A percentile compares a stretch with the other conserved stretches of the same genome.
These are phyloP conservation scores for Arctocebus calabarensis DNA, from an alignment of 2,797 vertebrate genomes.

Conservation along the genomic window DNA sequence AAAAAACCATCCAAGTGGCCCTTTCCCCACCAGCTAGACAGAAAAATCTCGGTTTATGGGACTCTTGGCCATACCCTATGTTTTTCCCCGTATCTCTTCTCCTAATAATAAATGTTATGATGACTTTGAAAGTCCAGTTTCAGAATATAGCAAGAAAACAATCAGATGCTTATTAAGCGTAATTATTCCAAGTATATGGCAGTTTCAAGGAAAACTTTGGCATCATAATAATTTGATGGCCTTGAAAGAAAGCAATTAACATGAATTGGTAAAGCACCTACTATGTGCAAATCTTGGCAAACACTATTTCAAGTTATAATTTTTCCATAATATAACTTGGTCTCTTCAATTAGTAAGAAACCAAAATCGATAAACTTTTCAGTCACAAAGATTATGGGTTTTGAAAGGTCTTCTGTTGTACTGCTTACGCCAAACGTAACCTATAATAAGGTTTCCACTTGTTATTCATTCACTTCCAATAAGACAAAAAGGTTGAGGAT, in stretches of 20 bases:
- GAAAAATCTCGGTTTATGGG: background rate
- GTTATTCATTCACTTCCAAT: conserved; percentile 55
- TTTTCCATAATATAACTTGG: conserved; percentile 5
- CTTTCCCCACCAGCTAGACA: background rate
- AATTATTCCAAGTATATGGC: background rate
- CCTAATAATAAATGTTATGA: background rate
- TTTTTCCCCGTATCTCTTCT: background rate
- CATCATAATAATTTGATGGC: background rate
- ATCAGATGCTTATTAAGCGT: background rate
- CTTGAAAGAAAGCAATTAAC: conserved; percentile 33
- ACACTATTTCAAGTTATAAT: background rate
- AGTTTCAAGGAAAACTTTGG: background rate
- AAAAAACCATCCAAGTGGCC: background rate
- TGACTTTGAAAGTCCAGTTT: background rate
- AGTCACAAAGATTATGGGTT: conserved; percentile 28
- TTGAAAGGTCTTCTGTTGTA: conserved; percentile 37
- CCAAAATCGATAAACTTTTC: conserved; percentile 47
- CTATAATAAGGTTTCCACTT: conserved; percentile 44
- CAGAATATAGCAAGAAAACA: background rate
- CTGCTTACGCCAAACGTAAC: conserved; percentile 49
- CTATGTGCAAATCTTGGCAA: background rate
- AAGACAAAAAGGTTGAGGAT: conserved; percentile 60
- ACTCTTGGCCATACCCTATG: background rate
- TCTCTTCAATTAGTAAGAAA: conserved; percentile 55
- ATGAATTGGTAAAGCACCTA: background rate